Evolutionary conservation across 1,140 invertebrate species (phyloP), one percentile per base, ranked within the genome.

Genomic region (Neodiprion fabricii): DNA sequence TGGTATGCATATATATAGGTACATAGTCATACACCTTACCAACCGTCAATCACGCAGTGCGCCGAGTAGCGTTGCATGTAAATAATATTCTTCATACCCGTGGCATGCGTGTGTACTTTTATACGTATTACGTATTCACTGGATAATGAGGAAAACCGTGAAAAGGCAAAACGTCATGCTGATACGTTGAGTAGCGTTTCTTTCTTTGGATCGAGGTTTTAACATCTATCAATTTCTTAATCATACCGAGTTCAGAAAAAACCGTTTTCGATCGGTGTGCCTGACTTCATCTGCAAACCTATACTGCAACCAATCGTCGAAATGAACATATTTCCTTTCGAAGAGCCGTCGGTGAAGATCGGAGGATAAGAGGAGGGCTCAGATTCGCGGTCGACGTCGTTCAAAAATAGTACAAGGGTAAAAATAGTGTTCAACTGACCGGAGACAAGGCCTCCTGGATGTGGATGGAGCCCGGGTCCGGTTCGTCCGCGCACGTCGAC

Each of bases 371-470:
- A 72, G 7, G 9, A 67, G 1, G 28, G 28, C 28, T 40, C 2
- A 40, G 28, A 40, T 40, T 40, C 28, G 28, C 28, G 28, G 1
- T 40, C 28, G 5, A 40, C 28, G 28, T 21, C 28, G 1, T 40
- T 40, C 5, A 40, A 40, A 40, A 40, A 3, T 40, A 40, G 28
- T 40, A 40, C 5, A 61, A 14, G 53, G 11, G n/a, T 61, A 61
- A 61, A 61, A 61, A 40, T 40, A 40, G 28, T 9, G 53, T 61
- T 61, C 11, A 72, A 87, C 86, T 82, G 79, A 89, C 87, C 87
- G 87, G 87, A 74, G 87, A 88, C 71, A 89, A 79, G 75, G 84
- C 80, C 80, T 88, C 85, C 84, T 88, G 87, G 83, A 88, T 88
- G 72, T 88, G 87, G 80, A 89, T 81, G 69, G 84, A 79, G 73